phyloP scores from a whole-genome alignment of 2,113 vertebrate genomes.

The Prinia subflava region DNA sequence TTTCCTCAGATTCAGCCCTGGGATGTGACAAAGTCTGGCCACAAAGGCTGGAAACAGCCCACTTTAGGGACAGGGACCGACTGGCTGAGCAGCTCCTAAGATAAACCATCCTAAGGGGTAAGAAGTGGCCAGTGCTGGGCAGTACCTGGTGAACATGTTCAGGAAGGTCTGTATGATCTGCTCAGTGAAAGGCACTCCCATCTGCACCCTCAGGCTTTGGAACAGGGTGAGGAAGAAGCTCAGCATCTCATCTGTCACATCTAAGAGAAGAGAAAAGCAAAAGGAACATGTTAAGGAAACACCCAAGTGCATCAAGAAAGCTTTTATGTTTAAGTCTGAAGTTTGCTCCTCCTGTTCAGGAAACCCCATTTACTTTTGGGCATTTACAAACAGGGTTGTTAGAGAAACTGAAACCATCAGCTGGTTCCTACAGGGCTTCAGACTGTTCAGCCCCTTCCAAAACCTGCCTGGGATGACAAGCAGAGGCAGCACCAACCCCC shows the following conservation, averaged over 20 bases:
- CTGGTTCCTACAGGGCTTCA: background rate
- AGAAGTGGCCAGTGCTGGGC: background rate
- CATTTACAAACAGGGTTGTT: background rate
- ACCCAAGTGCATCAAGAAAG: background rate
- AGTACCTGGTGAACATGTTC: slow-evolving; percentile 97
- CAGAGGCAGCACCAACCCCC: background rate
- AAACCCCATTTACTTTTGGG: background rate
- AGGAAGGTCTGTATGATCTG: slow-evolving; percentile 98
- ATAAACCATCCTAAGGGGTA: background rate
- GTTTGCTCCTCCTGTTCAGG: background rate
- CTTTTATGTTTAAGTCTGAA: background rate
- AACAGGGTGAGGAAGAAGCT: slow-evolving; percentile 98
- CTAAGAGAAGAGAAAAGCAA: slow-evolving; percentile 62
- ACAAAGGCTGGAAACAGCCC: background rate
- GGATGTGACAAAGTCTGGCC: background rate
- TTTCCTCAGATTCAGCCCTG: background rate
- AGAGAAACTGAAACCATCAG: background rate
- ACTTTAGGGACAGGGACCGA: background rate
- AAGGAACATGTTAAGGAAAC: background rate
- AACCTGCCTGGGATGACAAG: background rate
- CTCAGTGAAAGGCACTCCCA: slow-evolving; percentile 96
- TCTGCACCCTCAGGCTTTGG: slow-evolving; percentile 94
- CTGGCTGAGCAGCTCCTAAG: background rate
- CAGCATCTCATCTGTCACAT: slow-evolving; percentile 96
- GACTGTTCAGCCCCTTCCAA: background rate